Percentiles rank a stretch among this genome's conserved stretches.
These are phyloP conservation scores for Tringa solitaria DNA, from an alignment of 2,113 vertebrate genomes.

Conservation along the genomic window DNA sequence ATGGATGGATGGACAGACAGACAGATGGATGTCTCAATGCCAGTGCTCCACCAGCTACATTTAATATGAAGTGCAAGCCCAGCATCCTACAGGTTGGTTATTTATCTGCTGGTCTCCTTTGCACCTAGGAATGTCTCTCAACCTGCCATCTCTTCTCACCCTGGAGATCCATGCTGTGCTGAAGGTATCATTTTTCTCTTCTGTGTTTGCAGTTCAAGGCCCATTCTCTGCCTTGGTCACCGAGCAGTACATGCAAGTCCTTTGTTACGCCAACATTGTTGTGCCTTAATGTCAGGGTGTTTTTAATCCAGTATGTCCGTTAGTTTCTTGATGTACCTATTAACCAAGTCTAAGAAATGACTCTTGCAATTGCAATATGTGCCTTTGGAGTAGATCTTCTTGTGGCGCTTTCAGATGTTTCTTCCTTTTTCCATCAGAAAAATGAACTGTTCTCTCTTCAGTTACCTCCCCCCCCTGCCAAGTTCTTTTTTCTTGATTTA, in stretches of 20 bases:
- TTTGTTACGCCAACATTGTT: not conserved
- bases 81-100: not conserved
- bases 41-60: not conserved
- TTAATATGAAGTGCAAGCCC: not conserved
- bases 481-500: not conserved
- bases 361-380: not conserved
- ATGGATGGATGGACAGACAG: not conserved
- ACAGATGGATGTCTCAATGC: fast-evolving
- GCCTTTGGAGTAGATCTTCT: not conserved
- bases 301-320: not conserved
- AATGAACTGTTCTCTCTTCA: not conserved
- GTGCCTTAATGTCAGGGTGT: not conserved
- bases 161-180: not conserved
- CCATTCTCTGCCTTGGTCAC: not conserved
- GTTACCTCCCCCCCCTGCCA: not conserved
- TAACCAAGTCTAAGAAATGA: not conserved
- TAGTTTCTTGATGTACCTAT: not conserved
- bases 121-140: not conserved
- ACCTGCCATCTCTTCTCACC: not conserved
- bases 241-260: not conserved
- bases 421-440: not conserved
- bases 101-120: not conserved
- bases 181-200: not conserved
- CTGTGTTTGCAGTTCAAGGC: not conserved
- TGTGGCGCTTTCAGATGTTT: not conserved